Percentiles rank a stretch among this genome's conserved stretches.
Evolutionary conservation across 2,113 vertebrate species (phyloP).

Genomic region (Laterallus jamaicensis): DNA sequence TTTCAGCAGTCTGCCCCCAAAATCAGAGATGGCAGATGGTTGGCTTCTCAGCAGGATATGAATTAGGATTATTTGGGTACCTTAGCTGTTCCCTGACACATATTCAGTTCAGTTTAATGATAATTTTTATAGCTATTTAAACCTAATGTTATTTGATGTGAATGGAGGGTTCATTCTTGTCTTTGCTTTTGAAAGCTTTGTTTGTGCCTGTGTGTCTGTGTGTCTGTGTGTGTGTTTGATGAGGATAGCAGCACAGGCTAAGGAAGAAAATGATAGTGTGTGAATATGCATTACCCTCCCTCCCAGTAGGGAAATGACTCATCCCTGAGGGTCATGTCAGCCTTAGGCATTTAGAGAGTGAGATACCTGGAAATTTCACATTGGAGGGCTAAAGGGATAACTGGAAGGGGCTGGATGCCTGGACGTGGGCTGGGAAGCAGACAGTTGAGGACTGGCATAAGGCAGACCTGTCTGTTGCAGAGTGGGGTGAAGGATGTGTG

Average conservation of each 20-base stretch:
- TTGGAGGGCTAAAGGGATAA: background rate
- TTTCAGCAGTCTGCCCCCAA: constrained; percentile 12
- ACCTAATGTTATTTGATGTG: background rate
- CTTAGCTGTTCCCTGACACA: background rate
- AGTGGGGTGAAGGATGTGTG: rapidly evolving
- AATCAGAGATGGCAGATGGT: background rate
- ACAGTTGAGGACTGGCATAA: background rate
- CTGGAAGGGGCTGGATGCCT: background rate
- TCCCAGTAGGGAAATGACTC: constrained; percentile 7
- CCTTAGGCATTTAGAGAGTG: constrained; percentile 26
- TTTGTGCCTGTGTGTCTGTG: rapidly evolving
- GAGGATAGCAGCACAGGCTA: constrained; percentile 18
- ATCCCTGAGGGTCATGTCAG: background rate
- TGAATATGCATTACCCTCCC: constrained; percentile 27
- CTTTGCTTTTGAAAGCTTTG: background rate
- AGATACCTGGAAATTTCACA: constrained; percentile 27
- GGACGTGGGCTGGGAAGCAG: background rate
- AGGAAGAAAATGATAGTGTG: constrained; percentile 41
- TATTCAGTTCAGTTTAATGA: background rate
- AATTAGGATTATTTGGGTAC: background rate
- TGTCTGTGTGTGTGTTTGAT: background rate
- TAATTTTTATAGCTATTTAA: constrained; percentile 15
- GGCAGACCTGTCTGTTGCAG: background rate
- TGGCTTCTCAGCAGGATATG: background rate
- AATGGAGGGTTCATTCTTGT: background rate